Conservation (phyloP, 2,888 invertebrate species). For the Hyles lineata region DNA sequence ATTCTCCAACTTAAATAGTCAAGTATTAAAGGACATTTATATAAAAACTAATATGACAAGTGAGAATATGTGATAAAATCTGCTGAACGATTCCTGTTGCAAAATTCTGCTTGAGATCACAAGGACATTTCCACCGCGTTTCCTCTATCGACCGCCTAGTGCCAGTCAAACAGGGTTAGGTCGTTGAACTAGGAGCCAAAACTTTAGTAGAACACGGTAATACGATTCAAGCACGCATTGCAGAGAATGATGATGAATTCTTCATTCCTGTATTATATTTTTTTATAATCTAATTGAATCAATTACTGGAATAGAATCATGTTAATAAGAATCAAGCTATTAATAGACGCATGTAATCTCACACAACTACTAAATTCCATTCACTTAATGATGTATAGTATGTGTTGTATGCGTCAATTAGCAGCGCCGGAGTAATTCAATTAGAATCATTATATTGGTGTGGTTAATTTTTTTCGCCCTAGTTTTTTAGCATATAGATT, state of each 20-base stretch:
- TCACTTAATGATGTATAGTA: slow-evolving; percentile 9
- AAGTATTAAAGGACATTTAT: too few species aligned
- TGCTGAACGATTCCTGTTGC: not conserved
- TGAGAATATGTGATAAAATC: too few species aligned
- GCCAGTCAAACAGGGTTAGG: not conserved
- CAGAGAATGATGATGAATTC: not conserved
- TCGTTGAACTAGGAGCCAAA: slow-evolving; percentile 16
- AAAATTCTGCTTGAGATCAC: slow-evolving; percentile 1
- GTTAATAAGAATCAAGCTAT: not conserved
- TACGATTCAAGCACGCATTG: not conserved
- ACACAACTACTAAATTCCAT: slow-evolving; percentile 4
- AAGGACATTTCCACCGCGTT: slow-evolving; percentile 12
- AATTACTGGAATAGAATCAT: not conserved
- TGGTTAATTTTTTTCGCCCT: not conserved
- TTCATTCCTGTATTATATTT: too few species aligned
- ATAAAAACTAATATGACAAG: too few species aligned
- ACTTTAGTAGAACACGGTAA: slow-evolving; percentile 7
- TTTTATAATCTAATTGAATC: not conserved
- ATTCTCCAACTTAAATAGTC: too few species aligned
- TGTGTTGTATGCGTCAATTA: slow-evolving; percentile 11
- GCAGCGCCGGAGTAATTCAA: slow-evolving; percentile 11
- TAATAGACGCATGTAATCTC: slow-evolving; percentile 12
- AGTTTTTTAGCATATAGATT: not conserved
- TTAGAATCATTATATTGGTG: slow-evolving; percentile 4
- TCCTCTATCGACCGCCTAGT: slow-evolving; percentile 16